Evolutionary conservation across 2,113 vertebrate genomes (phyloP), one percentile per base, ranked within the genome.

Genomic region (Ascaphus truei): DNA sequence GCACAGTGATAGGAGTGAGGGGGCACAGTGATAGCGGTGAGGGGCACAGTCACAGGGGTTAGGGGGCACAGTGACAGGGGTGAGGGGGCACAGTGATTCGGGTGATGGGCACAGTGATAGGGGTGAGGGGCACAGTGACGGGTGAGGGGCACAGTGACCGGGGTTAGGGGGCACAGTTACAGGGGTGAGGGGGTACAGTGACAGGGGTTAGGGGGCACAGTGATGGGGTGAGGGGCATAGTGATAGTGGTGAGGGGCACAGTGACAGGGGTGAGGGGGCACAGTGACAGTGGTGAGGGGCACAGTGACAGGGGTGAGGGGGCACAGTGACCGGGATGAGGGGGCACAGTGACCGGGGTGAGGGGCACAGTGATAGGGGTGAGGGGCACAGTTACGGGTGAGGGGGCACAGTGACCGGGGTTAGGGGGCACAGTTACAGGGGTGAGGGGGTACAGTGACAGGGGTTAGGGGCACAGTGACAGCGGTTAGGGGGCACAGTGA

Each of bases 111-210:
- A 66, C 30, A 20, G 36, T 55, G 51, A 55, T 34, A 37, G 7
- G 5, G 1, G 15, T 34, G 27, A 8, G 5, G 1, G 15, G 33
- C 10, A 30, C 18, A 53, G 22, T 53, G 63, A 29, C 5, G 27
- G 34, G n/a, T 45, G 22, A 23, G 1, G 37, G 56, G 36, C 56
- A 8, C 12, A 3, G 33, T 13, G 31, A 27, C 57, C 16, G 57
- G 3, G n/a, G n/a, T n/a, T n/a, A 20, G 34, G 53, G 23, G 23
- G 58, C 26, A 23, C 30, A 43, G 59, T 57, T 71, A 9, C 0
- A 1, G 64, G 51, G n/a, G n/a, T n/a, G 3, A 20, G 34, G 53
- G 23, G 23, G 58, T 25, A 23, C 30, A 43, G 59, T 57, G 72
- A 9, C 0, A 1, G 64, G 51, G n/a, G n/a, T n/a, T n/a, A n/a